Conservation (phyloP, 2,888 invertebrate genomes). For the Lottia scabra region DNA sequence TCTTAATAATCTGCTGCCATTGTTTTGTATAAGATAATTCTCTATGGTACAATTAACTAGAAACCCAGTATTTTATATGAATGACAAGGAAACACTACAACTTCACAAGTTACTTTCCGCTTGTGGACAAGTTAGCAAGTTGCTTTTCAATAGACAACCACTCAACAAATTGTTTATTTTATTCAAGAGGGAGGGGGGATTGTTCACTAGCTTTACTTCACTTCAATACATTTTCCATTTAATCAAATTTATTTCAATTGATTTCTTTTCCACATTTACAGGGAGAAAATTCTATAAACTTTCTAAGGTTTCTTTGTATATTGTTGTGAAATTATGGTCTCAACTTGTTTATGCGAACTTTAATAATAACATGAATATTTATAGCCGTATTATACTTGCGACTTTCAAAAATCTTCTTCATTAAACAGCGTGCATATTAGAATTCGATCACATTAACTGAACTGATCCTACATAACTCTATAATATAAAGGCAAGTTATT, state of each 20-base stretch:
- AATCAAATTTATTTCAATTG: conserved; percentile 7
- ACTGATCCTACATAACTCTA: too few species aligned
- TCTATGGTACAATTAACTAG: too few species aligned
- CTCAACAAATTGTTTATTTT: conserved; percentile 7
- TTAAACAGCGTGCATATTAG: too few species aligned
- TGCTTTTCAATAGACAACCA: conserved; percentile 3
- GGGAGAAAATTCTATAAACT: conserved; percentile 1
- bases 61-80: neutral
- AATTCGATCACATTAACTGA: too few species aligned
- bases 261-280: neutral
- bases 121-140: conserved; percentile 4
- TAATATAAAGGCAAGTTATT: too few species aligned
- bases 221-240: conserved; percentile 5
- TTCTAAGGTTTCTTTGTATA: neutral
- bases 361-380: too few species aligned
- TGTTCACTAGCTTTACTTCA: neutral
- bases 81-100: conserved; percentile 5
- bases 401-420: too few species aligned
- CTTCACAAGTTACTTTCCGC: conserved; percentile 5
- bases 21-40: too few species aligned
- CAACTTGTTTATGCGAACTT: too few species aligned
- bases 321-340: neutral
- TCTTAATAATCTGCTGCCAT: too few species aligned
- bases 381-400: too few species aligned
- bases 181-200: conserved; percentile 7